Conservation (phyloP, 2,888 invertebrate genomes). For the Acrobasis suavella region DNA sequence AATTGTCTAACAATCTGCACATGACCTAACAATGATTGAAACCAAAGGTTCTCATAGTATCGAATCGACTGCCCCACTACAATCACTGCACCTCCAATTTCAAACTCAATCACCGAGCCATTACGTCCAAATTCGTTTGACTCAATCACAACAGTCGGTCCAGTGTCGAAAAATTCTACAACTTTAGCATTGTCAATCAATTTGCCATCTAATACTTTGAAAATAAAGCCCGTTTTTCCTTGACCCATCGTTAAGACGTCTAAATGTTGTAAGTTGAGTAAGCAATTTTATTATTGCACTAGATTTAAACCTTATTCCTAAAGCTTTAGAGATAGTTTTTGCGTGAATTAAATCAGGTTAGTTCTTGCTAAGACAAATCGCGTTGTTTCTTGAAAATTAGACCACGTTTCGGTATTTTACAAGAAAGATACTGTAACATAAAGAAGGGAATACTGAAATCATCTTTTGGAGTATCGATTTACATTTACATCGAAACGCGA, state of each 20-base stretch:
- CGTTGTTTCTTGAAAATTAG: slow-evolving; percentile 72
- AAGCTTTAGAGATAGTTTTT: slow-evolving; percentile 42
- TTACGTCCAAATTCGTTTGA: slow-evolving; percentile 34
- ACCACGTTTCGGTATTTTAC: slow-evolving; percentile 62
- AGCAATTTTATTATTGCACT: slow-evolving; percentile 45
- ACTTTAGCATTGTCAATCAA: slow-evolving; percentile 36
- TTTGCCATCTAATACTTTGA: slow-evolving; percentile 19
- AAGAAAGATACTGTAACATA: background rate
- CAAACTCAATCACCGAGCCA: slow-evolving; percentile 20
- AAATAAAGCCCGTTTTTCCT: slow-evolving; percentile 42
- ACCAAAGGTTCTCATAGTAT: slow-evolving; percentile 54
- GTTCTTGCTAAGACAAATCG: slow-evolving; percentile 47
- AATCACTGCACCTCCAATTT: slow-evolving; percentile 22
- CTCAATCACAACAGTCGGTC: slow-evolving; percentile 8
- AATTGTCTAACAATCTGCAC: background rate
- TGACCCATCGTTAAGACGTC: slow-evolving; percentile 34
- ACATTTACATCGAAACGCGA: background rate
- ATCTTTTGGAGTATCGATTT: background rate
- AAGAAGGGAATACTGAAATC: background rate
- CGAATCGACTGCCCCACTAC: slow-evolving; percentile 43
- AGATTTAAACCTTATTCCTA: slow-evolving; percentile 38
- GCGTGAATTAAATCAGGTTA: slow-evolving; percentile 32
- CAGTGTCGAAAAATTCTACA: slow-evolving; percentile 24
- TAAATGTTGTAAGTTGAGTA: slow-evolving; percentile 42
- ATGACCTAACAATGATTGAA: slow-evolving; percentile 54